phyloP scores from a whole-genome alignment of 2,113 vertebrate species.

The Macroglossus sobrinus region DNA sequence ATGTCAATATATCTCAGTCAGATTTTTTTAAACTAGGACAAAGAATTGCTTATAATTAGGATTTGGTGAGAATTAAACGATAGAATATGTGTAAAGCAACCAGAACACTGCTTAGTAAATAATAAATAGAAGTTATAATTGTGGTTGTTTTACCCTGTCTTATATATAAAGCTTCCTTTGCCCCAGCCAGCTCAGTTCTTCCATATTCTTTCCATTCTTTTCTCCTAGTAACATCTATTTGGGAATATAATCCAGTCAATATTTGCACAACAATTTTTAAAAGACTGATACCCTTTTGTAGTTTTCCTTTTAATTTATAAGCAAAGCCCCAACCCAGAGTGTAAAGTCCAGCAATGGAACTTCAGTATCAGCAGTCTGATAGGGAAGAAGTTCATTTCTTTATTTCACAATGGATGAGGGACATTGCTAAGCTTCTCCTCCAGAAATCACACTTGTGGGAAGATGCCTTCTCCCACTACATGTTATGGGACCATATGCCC shows the following conservation, averaged over 20 bases:
- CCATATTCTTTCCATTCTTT: neutral
- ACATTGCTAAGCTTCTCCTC: neutral
- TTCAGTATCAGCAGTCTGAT: neutral
- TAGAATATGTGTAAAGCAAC: neutral
- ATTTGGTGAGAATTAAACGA: neutral
- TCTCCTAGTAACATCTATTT: neutral
- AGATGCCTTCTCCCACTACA: neutral
- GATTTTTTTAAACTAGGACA: neutral
- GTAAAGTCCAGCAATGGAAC: neutral
- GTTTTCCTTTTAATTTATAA: neutral
- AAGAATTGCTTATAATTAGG: neutral
- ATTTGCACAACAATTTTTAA: neutral
- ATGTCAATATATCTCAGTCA: neutral
- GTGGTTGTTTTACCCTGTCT: neutral
- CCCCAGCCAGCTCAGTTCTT: neutral
- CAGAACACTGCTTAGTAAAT: neutral
- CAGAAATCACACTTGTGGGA: neutral
- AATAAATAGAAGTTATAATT: neutral
- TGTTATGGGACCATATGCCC: neutral
- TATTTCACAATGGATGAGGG: neutral
- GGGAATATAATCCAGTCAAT: neutral
- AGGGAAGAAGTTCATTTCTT: neutral
- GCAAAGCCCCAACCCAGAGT: neutral
- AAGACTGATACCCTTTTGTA: neutral
- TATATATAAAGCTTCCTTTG: neutral